Conservation (phyloP, 2,113 vertebrate species). For the Lichenostomus cassidix region DNA sequence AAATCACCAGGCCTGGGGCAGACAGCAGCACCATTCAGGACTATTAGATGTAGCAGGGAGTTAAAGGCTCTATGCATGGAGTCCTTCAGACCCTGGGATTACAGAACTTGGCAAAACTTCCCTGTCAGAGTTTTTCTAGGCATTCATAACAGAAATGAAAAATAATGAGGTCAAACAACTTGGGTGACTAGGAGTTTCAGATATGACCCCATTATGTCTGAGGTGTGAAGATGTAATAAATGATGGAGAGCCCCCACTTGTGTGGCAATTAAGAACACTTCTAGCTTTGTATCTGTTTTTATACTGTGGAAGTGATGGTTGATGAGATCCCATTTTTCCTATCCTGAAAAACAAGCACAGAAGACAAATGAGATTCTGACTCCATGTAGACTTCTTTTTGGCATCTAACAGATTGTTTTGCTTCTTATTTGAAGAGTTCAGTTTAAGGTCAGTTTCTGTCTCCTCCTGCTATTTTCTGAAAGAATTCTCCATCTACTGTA, state of each 20-base stretch:
- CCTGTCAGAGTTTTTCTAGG: not conserved
- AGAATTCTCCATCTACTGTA: not conserved
- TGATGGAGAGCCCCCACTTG: not conserved
- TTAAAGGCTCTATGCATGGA: not conserved
- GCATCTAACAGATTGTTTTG: conserved; percentile 27
- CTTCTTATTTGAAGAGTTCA: conserved; percentile 30
- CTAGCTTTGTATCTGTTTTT: not conserved
- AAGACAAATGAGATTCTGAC: conserved; percentile 5
- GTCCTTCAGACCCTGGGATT: not conserved
- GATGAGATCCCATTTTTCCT: not conserved
- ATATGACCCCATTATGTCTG: not conserved
- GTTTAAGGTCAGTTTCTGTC: conserved; percentile 33
- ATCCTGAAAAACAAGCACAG: not conserved
- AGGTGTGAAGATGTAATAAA: not conserved
- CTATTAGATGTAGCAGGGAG: not conserved
- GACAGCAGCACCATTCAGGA: not conserved
- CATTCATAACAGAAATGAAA: not conserved
- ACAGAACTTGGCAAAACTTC: not conserved
- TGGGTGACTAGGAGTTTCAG: not conserved
- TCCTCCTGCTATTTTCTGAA: conserved; percentile 25
- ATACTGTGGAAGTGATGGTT: not conserved
- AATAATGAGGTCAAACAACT: not conserved
- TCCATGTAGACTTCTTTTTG: not conserved
- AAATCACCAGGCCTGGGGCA: not conserved
- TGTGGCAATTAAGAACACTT: not conserved